Evolutionary conservation across 2,113 vertebrate species (phyloP).

Genomic region (Himantopus leucocephalus): DNA sequence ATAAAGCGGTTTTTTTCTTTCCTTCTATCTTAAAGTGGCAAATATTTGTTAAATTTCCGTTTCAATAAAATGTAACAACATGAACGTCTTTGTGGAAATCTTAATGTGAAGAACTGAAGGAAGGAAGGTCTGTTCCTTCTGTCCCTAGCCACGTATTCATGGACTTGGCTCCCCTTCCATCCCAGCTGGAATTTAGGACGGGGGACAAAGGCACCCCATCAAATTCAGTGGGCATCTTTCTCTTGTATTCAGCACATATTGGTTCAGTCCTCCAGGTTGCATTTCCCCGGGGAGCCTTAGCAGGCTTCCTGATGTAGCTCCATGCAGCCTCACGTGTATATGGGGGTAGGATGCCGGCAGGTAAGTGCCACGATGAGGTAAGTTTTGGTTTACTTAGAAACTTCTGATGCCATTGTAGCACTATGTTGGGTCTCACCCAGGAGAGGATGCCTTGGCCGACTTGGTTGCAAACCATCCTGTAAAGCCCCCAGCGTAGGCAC

Average conservation of each 20-base stretch:
- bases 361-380: not conserved
- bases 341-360: not conserved
- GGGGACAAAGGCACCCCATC: not conserved
- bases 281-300: not conserved
- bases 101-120: not conserved
- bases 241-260: not conserved
- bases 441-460: not conserved
- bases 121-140: not conserved
- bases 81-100: not conserved
- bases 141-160: not conserved
- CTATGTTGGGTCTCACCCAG: rapidly evolving
- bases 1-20: not conserved
- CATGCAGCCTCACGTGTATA: rapidly evolving
- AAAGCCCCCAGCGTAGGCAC: not conserved
- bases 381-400: not conserved
- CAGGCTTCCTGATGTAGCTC: not conserved
- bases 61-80: not conserved
- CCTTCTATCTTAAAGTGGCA: not conserved
- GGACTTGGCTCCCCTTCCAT: not conserved
- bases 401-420: not conserved
- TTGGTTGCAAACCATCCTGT: not conserved
- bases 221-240: not conserved
- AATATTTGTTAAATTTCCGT: not conserved
- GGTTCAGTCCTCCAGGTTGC: not conserved
- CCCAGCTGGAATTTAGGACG: not conserved